These are phyloP conservation scores for Tipula unca DNA, from an alignment of 2,888 invertebrate genomes.

Conservation along the genomic window DNA sequence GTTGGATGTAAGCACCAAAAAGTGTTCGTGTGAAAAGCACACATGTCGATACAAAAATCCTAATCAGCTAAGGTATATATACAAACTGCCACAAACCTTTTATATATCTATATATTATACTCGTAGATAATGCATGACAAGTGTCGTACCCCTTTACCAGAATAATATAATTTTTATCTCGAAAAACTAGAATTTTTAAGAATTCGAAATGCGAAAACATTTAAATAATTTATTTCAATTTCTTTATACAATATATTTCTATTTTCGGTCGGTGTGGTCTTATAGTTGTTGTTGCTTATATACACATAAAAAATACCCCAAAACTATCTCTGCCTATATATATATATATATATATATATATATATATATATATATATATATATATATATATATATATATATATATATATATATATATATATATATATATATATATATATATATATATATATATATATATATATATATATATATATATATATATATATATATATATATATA, in stretches of 20 bases:
- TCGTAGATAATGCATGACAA: not conserved
- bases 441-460: not conserved
- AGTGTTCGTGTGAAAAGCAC: not conserved
- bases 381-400: not conserved
- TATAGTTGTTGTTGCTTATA: not conserved
- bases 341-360: not conserved
- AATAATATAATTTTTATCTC: not conserved
- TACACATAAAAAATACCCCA: not conserved
- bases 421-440: not conserved
- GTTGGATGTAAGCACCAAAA: not conserved
- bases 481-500: not conserved
- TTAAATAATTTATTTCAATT: slow-evolving; percentile 1
- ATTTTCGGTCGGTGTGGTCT: not conserved
- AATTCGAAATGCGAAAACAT: not conserved
- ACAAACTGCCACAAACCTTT: not conserved
- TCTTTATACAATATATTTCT: not conserved
- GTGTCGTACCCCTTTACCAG: not conserved
- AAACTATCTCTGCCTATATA: no score
- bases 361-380: not conserved
- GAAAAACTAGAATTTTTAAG: not conserved
- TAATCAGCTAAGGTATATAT: slow-evolving; percentile 9
- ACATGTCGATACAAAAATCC: not conserved
- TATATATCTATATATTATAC: not conserved
- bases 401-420: not conserved
- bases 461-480: not conserved